These are phyloP conservation scores for Eufriesea mexicana DNA, from an alignment of 1,140 invertebrate species.

Conservation along the genomic window DNA sequence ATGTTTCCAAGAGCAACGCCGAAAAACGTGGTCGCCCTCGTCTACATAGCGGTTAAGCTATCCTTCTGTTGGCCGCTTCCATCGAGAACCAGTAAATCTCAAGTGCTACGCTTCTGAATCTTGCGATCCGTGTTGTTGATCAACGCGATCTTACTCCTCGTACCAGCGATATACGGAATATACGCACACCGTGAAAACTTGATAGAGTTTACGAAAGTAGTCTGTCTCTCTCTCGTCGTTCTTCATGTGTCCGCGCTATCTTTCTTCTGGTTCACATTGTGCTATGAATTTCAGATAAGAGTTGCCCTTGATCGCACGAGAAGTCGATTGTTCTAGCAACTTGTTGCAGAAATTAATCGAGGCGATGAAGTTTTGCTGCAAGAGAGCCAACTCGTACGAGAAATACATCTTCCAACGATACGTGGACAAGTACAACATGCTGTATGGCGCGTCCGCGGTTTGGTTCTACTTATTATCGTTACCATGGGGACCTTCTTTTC, in stretches of 20 bases:
- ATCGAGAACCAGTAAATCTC: slow-evolving; percentile 18
- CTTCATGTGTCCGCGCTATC: slow-evolving; percentile 42
- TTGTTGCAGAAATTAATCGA: slow-evolving; percentile 55
- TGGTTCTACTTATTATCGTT: slow-evolving; percentile 52
- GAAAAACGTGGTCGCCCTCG: slow-evolving; percentile 41
- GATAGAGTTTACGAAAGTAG: slow-evolving; percentile 34
- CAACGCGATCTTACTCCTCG: slow-evolving; percentile 22
- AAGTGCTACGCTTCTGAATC: slow-evolving; percentile 42
- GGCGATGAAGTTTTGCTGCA: slow-evolving; percentile 58
- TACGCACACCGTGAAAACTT: slow-evolving; percentile 33
- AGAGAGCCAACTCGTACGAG: slow-evolving; percentile 42
- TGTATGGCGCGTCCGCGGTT: slow-evolving; percentile 39
- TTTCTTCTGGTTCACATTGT: slow-evolving; percentile 23
- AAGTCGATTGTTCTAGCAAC: neutral
- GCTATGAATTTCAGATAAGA: slow-evolving; percentile 55
- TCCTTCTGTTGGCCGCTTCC: slow-evolving; percentile 47
- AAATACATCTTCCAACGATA: slow-evolving; percentile 53
- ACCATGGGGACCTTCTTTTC: slow-evolving; percentile 20
- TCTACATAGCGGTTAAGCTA: slow-evolving; percentile 25
- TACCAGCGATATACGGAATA: slow-evolving; percentile 24
- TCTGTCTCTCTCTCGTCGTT: slow-evolving; percentile 33
- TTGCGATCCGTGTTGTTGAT: slow-evolving; percentile 25
- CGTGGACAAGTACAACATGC: slow-evolving; percentile 32
- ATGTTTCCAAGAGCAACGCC: slow-evolving; percentile 48
- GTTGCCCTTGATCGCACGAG: too few species aligned